A percentile compares a stretch with the other conserved stretches of the same genome.
Evolutionary conservation across 2,113 vertebrate species (phyloP).

Genomic region (Semnornis frantzii): DNA sequence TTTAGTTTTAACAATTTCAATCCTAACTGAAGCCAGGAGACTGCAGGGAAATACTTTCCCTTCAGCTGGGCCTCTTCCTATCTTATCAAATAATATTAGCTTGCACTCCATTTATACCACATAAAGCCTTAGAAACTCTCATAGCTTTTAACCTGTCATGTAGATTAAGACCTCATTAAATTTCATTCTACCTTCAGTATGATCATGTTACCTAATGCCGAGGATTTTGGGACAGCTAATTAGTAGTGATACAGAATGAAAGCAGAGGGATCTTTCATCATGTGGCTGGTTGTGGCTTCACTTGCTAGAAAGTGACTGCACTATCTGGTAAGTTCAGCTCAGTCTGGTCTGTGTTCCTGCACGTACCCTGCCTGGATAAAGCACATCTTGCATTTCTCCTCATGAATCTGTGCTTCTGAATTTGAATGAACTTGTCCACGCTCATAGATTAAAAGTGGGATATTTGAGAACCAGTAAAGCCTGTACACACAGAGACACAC

Average conservation of each 20-base stretch:
- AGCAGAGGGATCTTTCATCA: slow-evolving; percentile 40
- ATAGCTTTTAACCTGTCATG: slow-evolving; percentile 63
- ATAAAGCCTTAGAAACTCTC: slow-evolving; percentile 33
- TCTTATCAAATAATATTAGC: slow-evolving; percentile 68
- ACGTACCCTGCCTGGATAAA: neutral
- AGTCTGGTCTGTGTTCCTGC: neutral
- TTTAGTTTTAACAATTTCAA: neutral
- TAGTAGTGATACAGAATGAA: slow-evolving; percentile 42
- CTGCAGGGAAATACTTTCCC: neutral
- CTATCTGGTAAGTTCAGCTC: neutral
- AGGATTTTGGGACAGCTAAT: slow-evolving; percentile 42
- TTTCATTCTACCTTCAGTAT: slow-evolving; percentile 45
- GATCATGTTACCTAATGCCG: slow-evolving; percentile 50
- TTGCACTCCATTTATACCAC: slow-evolving; percentile 67
- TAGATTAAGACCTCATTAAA: slow-evolving; percentile 61
- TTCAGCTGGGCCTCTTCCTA: slow-evolving; percentile 31
- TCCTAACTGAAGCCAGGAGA: neutral
- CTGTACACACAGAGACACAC: neutral
- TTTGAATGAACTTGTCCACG: rapidly evolving
- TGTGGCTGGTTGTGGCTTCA: neutral
- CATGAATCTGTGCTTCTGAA: neutral
- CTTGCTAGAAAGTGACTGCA: slow-evolving; percentile 9
- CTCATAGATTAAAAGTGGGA: neutral
- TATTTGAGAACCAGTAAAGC: neutral
- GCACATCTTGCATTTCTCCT: neutral